Conservation (phyloP, 2,797 vertebrate species). For the Myotis findleyi region DNA sequence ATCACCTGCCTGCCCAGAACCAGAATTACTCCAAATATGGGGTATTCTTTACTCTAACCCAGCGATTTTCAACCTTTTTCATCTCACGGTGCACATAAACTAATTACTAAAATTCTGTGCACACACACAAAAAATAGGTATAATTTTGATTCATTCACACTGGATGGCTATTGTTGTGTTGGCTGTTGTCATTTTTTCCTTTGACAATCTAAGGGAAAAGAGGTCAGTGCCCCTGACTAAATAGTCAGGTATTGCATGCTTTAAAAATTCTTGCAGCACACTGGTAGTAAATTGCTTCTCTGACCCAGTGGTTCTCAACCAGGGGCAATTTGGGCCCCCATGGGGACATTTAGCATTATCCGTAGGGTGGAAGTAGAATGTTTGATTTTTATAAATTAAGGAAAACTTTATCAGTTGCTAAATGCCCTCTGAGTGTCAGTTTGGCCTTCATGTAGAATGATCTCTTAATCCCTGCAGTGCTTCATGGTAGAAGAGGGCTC, state of each 20-base stretch:
- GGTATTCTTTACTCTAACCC: neutral
- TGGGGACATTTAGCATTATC: neutral
- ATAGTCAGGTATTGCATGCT: too few species aligned
- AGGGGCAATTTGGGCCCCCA: too few species aligned
- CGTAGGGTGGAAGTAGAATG: neutral
- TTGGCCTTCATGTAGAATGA: neutral
- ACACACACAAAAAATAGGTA: neutral
- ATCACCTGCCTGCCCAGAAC: neutral
- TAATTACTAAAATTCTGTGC: neutral
- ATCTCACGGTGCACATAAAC: neutral
- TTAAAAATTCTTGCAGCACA: too few species aligned
- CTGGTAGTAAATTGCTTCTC: too few species aligned
- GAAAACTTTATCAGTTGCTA: neutral
- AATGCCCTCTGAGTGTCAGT: neutral
- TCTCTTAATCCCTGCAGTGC: neutral
- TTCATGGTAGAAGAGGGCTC: neutral
- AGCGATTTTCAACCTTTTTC: neutral
- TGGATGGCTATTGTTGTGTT: neutral
- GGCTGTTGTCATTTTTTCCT: too few species aligned
- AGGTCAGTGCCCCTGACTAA: too few species aligned
- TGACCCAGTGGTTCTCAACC: too few species aligned
- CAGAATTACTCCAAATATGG: neutral
- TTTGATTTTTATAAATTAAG: neutral
- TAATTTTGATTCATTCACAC: neutral
- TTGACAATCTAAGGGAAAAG: too few species aligned